Conservation (phyloP, 2,797 vertebrate species). For the Thaleichthys pacificus region DNA sequence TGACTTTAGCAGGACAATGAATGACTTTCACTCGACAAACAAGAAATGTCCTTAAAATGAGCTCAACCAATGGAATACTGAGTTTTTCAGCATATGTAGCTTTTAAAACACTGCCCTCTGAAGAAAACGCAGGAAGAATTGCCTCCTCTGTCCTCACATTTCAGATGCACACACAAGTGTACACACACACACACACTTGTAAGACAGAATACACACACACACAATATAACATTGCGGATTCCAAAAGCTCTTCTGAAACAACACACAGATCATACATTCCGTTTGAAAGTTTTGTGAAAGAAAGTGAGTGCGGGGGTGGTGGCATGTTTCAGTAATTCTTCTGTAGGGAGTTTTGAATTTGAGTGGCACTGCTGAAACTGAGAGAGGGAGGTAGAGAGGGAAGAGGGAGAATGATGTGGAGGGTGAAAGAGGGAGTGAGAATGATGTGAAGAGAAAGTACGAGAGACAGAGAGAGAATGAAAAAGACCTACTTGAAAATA, state of each 20-base stretch:
- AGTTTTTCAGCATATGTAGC: constrained; percentile 37
- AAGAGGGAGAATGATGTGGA: constrained; percentile 30
- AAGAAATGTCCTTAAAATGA: constrained; percentile 15
- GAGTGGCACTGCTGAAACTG: neutral
- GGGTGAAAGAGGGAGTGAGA: constrained; percentile 24
- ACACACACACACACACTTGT: neutral
- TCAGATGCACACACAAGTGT: neutral
- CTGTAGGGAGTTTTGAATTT: neutral
- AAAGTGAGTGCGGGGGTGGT: neutral
- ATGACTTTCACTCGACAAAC: neutral
- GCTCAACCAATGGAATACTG: constrained; percentile 18
- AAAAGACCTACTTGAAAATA: too few relatives aligned
- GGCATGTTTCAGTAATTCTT: neutral
- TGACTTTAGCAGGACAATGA: too few relatives aligned
- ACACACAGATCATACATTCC: constrained; percentile 52
- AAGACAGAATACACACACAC: too few relatives aligned
- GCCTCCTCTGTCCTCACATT: constrained; percentile 18
- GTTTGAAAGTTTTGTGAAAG: constrained; percentile 36
- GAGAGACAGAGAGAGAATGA: constrained; percentile 22
- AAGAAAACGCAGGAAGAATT: constrained; percentile 26
- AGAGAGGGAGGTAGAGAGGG: constrained; percentile 21
- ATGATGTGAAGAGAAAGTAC: constrained; percentile 29
- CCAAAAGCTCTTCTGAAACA: constrained; percentile 7
- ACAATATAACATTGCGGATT: constrained; percentile 16
- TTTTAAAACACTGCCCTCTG: constrained; percentile 51